Evolutionary conservation across 2,113 vertebrate species (phyloP).

Genomic region (Chionomys nivalis): DNA sequence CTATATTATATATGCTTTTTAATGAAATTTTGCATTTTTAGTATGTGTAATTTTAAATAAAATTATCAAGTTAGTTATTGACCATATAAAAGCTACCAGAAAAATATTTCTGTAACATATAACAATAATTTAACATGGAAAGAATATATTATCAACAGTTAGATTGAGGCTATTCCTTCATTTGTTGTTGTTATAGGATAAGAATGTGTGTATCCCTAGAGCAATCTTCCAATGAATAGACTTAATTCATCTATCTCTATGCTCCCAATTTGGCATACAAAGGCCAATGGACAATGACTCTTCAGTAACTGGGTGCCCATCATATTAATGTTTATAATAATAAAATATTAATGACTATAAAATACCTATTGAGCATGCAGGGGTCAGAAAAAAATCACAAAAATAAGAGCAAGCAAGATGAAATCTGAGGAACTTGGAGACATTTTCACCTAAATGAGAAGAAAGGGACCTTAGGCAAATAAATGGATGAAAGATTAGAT

Average conservation of each 20-base stretch:
- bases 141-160: neutral
- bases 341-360: neutral
- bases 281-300: neutral
- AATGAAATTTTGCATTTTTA: neutral
- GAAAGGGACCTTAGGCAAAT: neutral
- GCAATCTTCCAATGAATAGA: neutral
- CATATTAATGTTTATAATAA: neutral
- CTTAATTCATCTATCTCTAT: neutral
- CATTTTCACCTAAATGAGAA: neutral
- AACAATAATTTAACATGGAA: neutral
- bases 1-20: neutral
- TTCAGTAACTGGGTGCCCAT: neutral
- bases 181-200: neutral
- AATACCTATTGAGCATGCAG: neutral
- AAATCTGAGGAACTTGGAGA: neutral
- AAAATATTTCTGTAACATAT: neutral
- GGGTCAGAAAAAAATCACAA: neutral
- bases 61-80: neutral
- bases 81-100: neutral
- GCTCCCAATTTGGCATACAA: neutral
- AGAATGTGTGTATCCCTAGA: neutral
- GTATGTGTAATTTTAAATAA: neutral
- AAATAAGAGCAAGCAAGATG: neutral
- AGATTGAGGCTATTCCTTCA: neutral
- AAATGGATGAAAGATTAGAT: neutral